A percentile compares a stretch with the other conserved stretches of the same genome.
phyloP scores from a whole-genome alignment of 2,113 vertebrate species.

The Thymallus thymallus region DNA sequence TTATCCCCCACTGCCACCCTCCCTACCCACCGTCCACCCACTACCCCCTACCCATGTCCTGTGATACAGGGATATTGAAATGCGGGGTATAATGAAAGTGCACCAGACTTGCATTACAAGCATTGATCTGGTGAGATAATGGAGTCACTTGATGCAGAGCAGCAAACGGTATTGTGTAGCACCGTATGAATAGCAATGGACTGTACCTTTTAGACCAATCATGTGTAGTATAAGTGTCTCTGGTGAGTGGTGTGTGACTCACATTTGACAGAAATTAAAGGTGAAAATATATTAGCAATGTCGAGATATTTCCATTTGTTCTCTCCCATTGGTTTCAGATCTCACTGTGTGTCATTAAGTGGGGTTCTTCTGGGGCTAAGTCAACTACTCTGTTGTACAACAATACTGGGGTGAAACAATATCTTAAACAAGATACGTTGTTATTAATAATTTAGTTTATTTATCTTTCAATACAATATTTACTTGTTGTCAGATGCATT shows the following conservation, averaged over 20 bases:
- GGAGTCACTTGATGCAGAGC: conserved; percentile 52
- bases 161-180: conserved; percentile 35
- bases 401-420: not conserved
- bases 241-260: conserved; percentile 5
- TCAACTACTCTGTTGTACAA: not conserved
- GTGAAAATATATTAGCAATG: conserved; percentile 35
- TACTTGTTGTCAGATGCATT: conserved; percentile 76
- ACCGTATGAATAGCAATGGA: conserved; percentile 51
- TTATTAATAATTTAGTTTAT: conserved; percentile 71
- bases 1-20: conserved; percentile 37
- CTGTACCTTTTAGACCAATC: conserved; percentile 31
- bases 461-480: conserved; percentile 77
- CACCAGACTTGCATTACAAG: conserved; percentile 48
- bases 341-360: not conserved
- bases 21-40: not conserved
- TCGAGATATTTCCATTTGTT: conserved; percentile 17
- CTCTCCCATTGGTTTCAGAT: not conserved
- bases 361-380: not conserved
- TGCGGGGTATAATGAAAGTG: conserved; percentile 41
- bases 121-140: conserved; percentile 46
- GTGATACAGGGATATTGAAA: conserved; percentile 38
- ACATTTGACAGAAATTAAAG: conserved; percentile 40
- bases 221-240: conserved; percentile 15
- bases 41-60: not conserved
- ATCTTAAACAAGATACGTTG: conserved; percentile 4